Percentiles rank a stretch among this genome's conserved stretches.
These are phyloP conservation scores for Sphecodes monilicornis DNA, from an alignment of 2,888 invertebrate genomes.

Conservation along the genomic window DNA sequence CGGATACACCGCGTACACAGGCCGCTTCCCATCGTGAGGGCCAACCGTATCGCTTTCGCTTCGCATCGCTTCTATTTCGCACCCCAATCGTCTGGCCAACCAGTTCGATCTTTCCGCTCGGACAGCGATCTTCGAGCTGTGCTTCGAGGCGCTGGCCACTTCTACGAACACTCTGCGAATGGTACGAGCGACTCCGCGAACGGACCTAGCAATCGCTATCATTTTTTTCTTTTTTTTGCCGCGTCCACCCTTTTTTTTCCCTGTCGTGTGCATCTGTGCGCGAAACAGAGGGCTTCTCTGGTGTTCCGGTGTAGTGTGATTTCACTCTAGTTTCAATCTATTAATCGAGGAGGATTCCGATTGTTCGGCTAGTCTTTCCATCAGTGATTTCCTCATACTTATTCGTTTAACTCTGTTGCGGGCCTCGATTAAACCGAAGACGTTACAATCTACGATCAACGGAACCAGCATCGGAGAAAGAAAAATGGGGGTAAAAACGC, in stretches of 20 bases:
- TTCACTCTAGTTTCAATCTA: not conserved
- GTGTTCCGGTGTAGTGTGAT: not conserved
- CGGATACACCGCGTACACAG: constrained; percentile 58
- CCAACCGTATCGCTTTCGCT: constrained; percentile 40
- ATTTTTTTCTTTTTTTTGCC: not conserved
- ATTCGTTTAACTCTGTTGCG: not conserved
- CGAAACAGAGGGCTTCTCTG: not conserved
- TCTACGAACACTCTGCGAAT: not conserved
- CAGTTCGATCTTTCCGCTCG: constrained; percentile 57
- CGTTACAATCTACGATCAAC: too few relatives aligned
- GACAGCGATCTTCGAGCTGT: constrained; percentile 31
- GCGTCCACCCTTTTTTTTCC: not conserved
- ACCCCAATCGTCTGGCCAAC: constrained; percentile 54
- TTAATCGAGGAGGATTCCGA: not conserved
- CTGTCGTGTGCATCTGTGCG: not conserved
- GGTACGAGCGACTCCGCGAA: not conserved
- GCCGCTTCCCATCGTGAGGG: constrained; percentile 69
- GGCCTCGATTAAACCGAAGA: not conserved
- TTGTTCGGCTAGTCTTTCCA: not conserved
- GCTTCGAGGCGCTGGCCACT: not conserved
- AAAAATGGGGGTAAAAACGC: not conserved
- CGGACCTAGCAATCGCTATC: not conserved
- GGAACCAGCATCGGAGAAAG: too few relatives aligned
- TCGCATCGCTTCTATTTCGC: constrained; percentile 52
- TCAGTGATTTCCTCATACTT: not conserved